phyloP scores from a whole-genome alignment of 2,113 vertebrate species.

The Ictalurus furcatus region DNA sequence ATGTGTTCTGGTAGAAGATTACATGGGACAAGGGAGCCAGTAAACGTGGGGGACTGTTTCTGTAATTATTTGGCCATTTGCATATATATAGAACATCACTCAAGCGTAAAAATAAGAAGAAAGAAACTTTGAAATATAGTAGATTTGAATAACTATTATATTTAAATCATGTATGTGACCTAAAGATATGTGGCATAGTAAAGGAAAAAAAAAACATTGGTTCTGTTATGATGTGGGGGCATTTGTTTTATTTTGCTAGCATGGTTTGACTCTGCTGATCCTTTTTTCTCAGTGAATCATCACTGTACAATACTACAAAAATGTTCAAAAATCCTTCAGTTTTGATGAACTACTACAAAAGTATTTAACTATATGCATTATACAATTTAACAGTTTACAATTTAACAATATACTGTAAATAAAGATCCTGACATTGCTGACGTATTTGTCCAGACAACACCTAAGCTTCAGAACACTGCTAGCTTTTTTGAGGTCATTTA shows the following conservation, averaged over 20 bases:
- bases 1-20: conserved; percentile 31
- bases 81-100: conserved; percentile 54
- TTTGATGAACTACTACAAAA: background rate
- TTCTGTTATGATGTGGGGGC: background rate
- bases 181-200: conserved; percentile 9
- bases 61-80: conserved; percentile 58
- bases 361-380: background rate
- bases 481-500: background rate
- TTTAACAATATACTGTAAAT: background rate
- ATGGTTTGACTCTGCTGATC: background rate
- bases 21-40: conserved; percentile 20
- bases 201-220: too few relatives aligned
- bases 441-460: background rate
- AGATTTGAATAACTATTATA: conserved; percentile 29
- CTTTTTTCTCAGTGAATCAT: background rate
- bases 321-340: background rate
- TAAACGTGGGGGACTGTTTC: conserved; percentile 40
- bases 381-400: background rate
- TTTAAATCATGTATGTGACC: conserved; percentile 6
- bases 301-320: background rate
- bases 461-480: background rate
- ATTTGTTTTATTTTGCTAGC: conserved; percentile 3
- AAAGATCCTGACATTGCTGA: background rate
- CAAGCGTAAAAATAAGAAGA: conserved; percentile 35
- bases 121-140: conserved; percentile 26